Percentiles rank a stretch among this genome's conserved stretches.
These are phyloP conservation scores for Marcusenius ussheri DNA, from an alignment of 2,113 vertebrate species.

Conservation along the genomic window DNA sequence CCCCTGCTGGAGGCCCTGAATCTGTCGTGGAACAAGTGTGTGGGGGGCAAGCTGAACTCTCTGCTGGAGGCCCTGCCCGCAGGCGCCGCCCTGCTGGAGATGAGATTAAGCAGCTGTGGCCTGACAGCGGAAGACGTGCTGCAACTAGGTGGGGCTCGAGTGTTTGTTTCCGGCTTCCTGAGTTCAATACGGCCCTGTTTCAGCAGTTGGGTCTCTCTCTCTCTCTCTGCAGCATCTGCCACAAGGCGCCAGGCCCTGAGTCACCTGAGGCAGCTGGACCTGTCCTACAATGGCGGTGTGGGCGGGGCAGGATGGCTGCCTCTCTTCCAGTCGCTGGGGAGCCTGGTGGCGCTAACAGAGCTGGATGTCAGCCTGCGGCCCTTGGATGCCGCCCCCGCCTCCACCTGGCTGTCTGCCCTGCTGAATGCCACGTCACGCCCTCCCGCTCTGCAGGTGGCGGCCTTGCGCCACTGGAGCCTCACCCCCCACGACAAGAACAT, in stretches of 20 bases:
- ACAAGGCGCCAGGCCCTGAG: slow-evolving; percentile 51
- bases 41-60: slow-evolving; percentile 68
- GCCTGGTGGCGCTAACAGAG: slow-evolving; percentile 62
- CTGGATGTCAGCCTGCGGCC: slow-evolving; percentile 74
- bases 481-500: slow-evolving; percentile 44
- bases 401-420: slow-evolving; percentile 64
- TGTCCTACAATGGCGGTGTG: slow-evolving; percentile 72
- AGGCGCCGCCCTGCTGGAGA: slow-evolving; percentile 56
- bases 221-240: slow-evolving; percentile 46
- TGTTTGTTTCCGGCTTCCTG: background rate
- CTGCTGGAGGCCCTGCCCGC: slow-evolving; percentile 65
- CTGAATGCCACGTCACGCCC: slow-evolving; percentile 55
- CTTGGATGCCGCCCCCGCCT: slow-evolving; percentile 38
- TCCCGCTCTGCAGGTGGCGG: slow-evolving; percentile 58
- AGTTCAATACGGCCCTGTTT: background rate
- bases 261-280: slow-evolving; percentile 60
- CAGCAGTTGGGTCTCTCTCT: slow-evolving; percentile 26
- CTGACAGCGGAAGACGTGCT: slow-evolving; percentile 67
- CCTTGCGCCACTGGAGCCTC: slow-evolving; percentile 64
- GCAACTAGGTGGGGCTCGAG: slow-evolving; percentile 62
- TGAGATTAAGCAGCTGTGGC: slow-evolving; percentile 80
- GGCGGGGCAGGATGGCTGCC: slow-evolving; percentile 60
- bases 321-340: slow-evolving; percentile 55
- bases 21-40: slow-evolving; percentile 84
- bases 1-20: slow-evolving; percentile 64